Base-by-base conservation (phyloP, 2,888 invertebrate species). In the Chironomus tentans region DNA sequence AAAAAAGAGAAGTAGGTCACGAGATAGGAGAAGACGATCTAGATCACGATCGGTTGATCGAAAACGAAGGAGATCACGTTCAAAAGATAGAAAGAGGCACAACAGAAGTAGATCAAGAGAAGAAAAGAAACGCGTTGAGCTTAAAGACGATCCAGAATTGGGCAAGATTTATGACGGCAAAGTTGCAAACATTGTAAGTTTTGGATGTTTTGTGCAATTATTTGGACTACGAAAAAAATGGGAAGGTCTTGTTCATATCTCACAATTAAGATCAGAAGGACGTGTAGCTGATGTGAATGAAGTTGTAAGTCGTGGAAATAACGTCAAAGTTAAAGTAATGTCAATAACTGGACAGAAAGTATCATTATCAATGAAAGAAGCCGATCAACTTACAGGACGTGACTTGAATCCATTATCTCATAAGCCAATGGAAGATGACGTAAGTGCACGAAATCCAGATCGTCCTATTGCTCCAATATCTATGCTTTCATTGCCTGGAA, bases 221-320 rank as follows among this genome's bases (percentile, higher is more conserved):
- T 95, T 97, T 81, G 97, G 97, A 0, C 85, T 99, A 70, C 88
- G 90, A 70, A 91, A 93, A 79, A 88, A 92, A 65, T 94, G 94
- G 90, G 99, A 99, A 83, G 99, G 99, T 0, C 86, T 99, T 0
- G 97, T 98, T 1, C 99, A 99, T 82, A 98, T 99, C 80, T 98
- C 98, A 0, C 94, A 97, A 83, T 84, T 98, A 50, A 86, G 97
- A 68, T 88, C 95, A 0, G 97, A 97, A 84, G 97, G 97, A 0
- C 88, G 98, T 77, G 98, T 99, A 10, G 94, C 93, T 0, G 93
- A 93, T 84, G 98, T 98, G 0, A 90, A 93, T 0, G 98, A 99
- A 84, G 97, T 98, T 4, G 95, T 98, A 0, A 88, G 89, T 21
- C 88, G 95, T 78, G 97, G 96, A 0, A 92, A 94, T 79, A 92